Base-by-base conservation (phyloP, 1,140 invertebrate species). In the Drosophila navojoa region DNA sequence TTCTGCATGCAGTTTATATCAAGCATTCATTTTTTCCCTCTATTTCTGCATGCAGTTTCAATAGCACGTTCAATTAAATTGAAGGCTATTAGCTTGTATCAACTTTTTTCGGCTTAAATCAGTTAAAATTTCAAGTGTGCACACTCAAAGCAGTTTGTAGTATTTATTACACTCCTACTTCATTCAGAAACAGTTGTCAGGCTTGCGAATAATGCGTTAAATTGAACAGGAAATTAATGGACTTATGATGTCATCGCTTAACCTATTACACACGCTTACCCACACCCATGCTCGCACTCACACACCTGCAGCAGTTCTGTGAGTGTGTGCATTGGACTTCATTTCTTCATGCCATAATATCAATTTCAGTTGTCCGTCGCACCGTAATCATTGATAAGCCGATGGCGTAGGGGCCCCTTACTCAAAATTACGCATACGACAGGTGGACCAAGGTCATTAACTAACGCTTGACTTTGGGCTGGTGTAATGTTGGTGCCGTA, bases 361-460 rank as follows among this genome's bases (percentile, higher is more conserved):
- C 50, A 61, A 55, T 58, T 61, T 54, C 9, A 40, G 42, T 27
- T 70, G 45, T 16, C 60, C 64, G 25, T 42, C 42, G 22, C 10
- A 6, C 49, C 42, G 42, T 35, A 55, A 38, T 40, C 47, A 49
- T 66, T 71, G 77, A 86, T 86, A 86, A 70, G 71, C 60, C 19
- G 5, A 13, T 29, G 49, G 54, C 16, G 57, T 42, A 49, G n/a
- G 61, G 67, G 22, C 6, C 16, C 47, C 47, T 38, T 58, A 59
- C 63, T 55, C 59, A 44, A 69, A 53, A 75, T 80, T 79, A 80
- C 79, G 76, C 76, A 89, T 89, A 68, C 84, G 79, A 80, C 84
- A 78, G 84, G 84, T 89, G 79, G 79, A 84, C 79, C 84, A 89
- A 89, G 84, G 84, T 89, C 84, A 89, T 90, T 89, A 81, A 60